These are phyloP conservation scores for Ctenomys sociabilis DNA, from an alignment of 2,113 vertebrate genomes.

Conservation along the genomic window DNA sequence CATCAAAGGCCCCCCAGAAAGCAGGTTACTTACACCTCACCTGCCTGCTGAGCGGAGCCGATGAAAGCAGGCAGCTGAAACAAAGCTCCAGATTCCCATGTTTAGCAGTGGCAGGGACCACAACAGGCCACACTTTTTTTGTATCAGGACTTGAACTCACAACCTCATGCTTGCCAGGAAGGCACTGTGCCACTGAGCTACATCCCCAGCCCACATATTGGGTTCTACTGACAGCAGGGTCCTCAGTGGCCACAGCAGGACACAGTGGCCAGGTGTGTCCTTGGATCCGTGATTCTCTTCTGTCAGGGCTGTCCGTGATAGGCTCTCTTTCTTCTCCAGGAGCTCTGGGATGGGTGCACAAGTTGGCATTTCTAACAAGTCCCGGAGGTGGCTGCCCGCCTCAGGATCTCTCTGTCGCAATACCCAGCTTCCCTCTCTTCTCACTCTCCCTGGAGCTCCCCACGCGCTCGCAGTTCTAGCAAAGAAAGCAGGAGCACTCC, in stretches of 20 bases:
- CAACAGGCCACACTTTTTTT: not conserved
- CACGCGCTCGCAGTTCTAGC: not conserved
- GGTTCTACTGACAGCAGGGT: not conserved
- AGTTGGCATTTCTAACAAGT: not conserved
- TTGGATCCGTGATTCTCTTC: not conserved
- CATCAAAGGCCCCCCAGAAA: not conserved
- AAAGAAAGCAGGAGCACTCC: not conserved
- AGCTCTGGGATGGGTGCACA: not conserved
- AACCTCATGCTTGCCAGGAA: too few species aligned
- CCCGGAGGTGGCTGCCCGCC: not conserved
- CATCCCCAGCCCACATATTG: too few species aligned
- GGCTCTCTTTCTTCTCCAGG: not conserved
- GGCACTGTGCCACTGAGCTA: too few species aligned
- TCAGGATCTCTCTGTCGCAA: not conserved
- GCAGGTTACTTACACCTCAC: not conserved
- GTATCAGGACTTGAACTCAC: too few species aligned
- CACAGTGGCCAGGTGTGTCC: not conserved
- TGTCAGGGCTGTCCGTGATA: not conserved
- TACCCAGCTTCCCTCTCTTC: not conserved
- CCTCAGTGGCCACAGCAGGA: not conserved
- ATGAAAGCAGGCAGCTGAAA: not conserved
- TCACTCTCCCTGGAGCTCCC: not conserved
- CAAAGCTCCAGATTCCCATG: too few species aligned
- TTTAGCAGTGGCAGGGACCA: not conserved
- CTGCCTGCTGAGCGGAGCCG: not conserved